Evolutionary conservation across 2,888 invertebrate species (phyloP).

Genomic region (Molanna angustata): DNA sequence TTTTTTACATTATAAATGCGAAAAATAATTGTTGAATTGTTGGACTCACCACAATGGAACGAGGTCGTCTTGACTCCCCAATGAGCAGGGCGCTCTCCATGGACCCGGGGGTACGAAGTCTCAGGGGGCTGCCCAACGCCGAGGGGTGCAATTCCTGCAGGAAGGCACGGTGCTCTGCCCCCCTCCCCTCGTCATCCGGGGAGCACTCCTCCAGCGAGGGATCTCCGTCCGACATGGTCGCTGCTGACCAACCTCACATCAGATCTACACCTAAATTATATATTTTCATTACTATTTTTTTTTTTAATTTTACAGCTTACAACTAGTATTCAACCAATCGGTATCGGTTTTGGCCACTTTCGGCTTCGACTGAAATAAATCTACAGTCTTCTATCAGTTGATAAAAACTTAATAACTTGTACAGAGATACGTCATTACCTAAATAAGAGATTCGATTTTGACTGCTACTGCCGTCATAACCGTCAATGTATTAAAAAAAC

Average conservation of each 20-base stretch:
- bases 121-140: constrained; percentile 16
- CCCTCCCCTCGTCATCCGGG: constrained; percentile 35
- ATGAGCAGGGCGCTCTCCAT: constrained; percentile 16
- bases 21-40: neutral
- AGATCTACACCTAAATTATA: neutral
- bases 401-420: too few species aligned
- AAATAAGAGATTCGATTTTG: too few species aligned
- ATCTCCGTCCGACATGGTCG: constrained; percentile 51
- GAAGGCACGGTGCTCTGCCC: constrained; percentile 14
- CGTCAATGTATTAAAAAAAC: too few species aligned
- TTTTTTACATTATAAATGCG: constrained; percentile 37
- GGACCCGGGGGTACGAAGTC: constrained; percentile 5
- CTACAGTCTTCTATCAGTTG: too few species aligned
- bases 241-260: constrained; percentile 9
- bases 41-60: neutral
- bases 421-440: too few species aligned
- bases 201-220: constrained; percentile 54
- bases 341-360: too few species aligned
- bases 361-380: too few species aligned
- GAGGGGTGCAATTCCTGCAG: constrained; percentile 6
- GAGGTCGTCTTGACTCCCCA: constrained; percentile 19
- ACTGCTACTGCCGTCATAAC: too few species aligned
- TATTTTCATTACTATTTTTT: neutral
- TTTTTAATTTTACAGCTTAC: neutral
- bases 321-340: too few species aligned